phyloP scores from a whole-genome alignment of 2,113 vertebrate genomes.

The Acanthochromis polyacanthus region DNA sequence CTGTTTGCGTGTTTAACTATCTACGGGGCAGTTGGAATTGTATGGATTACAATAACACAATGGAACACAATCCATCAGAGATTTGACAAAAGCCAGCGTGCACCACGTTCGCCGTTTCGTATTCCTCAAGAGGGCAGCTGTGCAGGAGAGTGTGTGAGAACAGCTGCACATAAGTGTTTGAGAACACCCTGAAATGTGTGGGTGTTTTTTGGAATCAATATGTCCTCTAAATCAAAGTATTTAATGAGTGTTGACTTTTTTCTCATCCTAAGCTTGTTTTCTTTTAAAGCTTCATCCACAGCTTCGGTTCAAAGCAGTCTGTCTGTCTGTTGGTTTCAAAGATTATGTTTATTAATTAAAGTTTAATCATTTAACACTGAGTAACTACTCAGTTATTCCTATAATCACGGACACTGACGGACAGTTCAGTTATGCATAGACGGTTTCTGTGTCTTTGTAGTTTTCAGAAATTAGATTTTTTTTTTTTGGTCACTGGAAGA shows the following conservation, averaged over 20 bases:
- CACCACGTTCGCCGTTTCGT: conserved; percentile 5
- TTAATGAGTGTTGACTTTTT: conserved; percentile 31
- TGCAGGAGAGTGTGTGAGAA: conserved; percentile 29
- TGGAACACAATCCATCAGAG: not conserved
- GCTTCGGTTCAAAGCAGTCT: conserved; percentile 23
- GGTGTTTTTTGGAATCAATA: conserved; percentile 29
- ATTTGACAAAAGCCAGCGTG: not conserved
- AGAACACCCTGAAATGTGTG: conserved; percentile 34
- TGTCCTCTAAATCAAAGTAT: conserved; percentile 44
- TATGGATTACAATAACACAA: not conserved
- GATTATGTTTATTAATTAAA: conserved; percentile 27
- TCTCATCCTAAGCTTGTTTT: conserved; percentile 8
- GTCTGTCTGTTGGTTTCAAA: conserved; percentile 3
- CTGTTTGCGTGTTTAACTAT: not conserved
- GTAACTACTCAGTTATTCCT: not conserved
- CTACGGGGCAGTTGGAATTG: not conserved
- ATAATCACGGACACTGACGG: no score
- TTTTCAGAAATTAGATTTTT: not conserved
- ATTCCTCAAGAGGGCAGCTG: conserved; percentile 26
- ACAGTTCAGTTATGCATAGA: not conserved
- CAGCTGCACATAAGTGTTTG: conserved; percentile 21
- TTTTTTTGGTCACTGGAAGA: not conserved
- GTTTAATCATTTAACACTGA: conserved; percentile 25
- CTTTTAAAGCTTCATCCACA: not conserved
- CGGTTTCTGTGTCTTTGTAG: not conserved